These are phyloP conservation scores for Charaxes varanes DNA, from an alignment of 1,140 invertebrate species.

Conservation along the genomic window DNA sequence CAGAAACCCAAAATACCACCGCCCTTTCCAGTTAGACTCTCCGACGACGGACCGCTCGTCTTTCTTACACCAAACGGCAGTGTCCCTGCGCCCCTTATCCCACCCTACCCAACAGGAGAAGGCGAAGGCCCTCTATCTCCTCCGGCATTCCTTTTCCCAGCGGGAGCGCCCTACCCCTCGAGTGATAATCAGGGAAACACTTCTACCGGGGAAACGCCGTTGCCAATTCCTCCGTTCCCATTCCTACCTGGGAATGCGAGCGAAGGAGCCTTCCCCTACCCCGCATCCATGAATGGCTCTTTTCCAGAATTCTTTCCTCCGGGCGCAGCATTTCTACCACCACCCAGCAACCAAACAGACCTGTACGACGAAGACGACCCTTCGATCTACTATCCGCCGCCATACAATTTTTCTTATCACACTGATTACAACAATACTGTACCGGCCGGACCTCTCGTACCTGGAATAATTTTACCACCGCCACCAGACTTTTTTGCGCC, in stretches of 20 bases:
- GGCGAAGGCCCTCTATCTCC: constrained; percentile 76
- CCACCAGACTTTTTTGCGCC: constrained; percentile 89
- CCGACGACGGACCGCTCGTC: constrained; percentile 84
- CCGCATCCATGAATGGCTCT: constrained; percentile 73
- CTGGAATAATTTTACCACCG: constrained; percentile 90
- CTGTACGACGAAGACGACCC: constrained; percentile 91
- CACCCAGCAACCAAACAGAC: constrained; percentile 81
- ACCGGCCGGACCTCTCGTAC: constrained; percentile 88
- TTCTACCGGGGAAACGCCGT: constrained; percentile 76
- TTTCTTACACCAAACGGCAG: constrained; percentile 80
- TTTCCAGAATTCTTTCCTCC: constrained; percentile 77
- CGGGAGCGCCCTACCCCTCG: constrained; percentile 66
- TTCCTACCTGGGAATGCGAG: constrained; percentile 73
- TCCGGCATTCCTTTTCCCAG: constrained; percentile 74
- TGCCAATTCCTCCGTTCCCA: constrained; percentile 76
- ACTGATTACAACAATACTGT: constrained; percentile 85
- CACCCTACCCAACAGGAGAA: constrained; percentile 71
- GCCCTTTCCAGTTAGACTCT: constrained; percentile 90
- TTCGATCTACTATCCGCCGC: constrained; percentile 91
- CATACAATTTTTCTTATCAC: constrained; percentile 89
- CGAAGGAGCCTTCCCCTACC: constrained; percentile 75
- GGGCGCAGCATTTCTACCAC: constrained; percentile 81
- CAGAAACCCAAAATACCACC: constrained; percentile 85
- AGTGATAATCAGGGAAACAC: constrained; percentile 76
- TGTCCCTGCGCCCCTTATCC: constrained; percentile 67